These are phyloP conservation scores for Lontra canadensis DNA, from an alignment of 2,113 vertebrate species.

Conservation along the genomic window DNA sequence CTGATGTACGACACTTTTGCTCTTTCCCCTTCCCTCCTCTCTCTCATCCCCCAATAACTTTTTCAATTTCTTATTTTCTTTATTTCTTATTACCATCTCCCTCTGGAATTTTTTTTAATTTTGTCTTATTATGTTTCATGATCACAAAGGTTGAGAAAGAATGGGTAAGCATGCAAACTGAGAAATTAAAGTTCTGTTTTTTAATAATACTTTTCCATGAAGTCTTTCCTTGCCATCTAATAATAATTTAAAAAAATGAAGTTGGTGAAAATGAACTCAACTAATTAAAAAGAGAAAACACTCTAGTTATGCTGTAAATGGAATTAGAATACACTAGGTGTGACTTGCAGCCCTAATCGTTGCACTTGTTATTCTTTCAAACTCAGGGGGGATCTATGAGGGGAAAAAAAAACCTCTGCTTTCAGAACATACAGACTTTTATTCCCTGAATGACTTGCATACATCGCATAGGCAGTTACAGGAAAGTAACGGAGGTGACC, in stretches of 20 bases:
- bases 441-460: background rate
- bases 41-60: accelerated
- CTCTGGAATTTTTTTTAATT: background rate
- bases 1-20: background rate
- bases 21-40: background rate
- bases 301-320: background rate
- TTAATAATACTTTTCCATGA: background rate
- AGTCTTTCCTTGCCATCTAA: background rate
- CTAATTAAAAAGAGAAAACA: background rate
- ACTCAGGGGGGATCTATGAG: background rate
- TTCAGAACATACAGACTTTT: background rate
- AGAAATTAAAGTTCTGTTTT: background rate
- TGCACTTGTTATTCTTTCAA: background rate
- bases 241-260: background rate
- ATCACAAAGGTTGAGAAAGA: background rate
- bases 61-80: background rate
- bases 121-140: background rate
- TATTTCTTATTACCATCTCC: background rate
- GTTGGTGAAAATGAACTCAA: background rate
- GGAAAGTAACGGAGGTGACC: too few relatives aligned
- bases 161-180: background rate
- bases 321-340: background rate
- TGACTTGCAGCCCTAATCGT: background rate
- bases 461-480: background rate
- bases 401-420: background rate